These are phyloP conservation scores for Machimus atricapillus DNA, from an alignment of 2,888 invertebrate species.

Conservation along the genomic window DNA sequence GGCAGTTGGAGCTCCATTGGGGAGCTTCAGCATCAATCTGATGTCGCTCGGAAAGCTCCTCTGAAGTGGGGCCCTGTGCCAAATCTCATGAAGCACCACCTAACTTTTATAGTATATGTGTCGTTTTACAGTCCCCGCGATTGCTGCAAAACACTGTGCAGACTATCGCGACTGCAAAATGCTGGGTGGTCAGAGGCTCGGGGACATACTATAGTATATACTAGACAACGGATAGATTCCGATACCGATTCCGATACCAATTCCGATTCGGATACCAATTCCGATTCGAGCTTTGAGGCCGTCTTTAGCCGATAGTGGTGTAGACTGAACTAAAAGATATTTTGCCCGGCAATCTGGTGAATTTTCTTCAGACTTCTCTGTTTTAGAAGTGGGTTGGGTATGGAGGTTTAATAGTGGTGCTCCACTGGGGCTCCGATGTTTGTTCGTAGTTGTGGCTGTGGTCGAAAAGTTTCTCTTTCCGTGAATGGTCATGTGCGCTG, in stretches of 20 bases:
- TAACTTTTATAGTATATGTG: neutral
- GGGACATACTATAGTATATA: neutral
- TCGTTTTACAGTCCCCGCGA: neutral
- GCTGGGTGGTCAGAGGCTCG: neutral
- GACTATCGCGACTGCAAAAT: neutral
- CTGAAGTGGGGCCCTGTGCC: neutral
- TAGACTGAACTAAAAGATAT: neutral
- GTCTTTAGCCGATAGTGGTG: neutral
- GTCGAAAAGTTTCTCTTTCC: conserved; percentile 51
- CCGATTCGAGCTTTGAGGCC: neutral
- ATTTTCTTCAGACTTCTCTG: neutral
- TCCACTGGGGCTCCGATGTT: neutral
- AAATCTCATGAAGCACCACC: neutral
- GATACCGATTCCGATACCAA: neutral
- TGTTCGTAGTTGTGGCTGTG: neutral
- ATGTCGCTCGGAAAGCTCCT: neutral
- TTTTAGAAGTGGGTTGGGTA: neutral
- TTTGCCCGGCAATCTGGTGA: neutral
- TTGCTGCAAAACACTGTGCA: neutral
- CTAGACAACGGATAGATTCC: neutral
- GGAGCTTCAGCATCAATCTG: neutral
- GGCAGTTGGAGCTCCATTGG: neutral
- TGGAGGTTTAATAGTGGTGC: neutral
- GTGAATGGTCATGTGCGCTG: conserved; percentile 45
- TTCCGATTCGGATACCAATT: neutral